A percentile compares a stretch with the other conserved stretches of the same genome.
Conservation (phyloP, 2,797 vertebrate species). For the Bufotes viridis region DNA sequence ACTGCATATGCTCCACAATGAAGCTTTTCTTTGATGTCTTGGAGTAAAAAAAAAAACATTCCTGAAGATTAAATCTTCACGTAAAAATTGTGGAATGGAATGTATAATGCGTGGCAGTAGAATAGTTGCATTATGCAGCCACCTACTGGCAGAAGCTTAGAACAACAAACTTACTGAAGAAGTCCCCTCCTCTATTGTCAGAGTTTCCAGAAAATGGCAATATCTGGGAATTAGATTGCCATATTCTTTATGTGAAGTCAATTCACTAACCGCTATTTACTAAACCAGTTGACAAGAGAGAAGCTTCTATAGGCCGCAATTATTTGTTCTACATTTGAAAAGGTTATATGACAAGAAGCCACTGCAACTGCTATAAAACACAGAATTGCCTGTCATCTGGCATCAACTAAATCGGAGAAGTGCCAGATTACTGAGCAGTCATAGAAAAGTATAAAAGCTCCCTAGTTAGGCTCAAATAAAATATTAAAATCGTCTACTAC, state of each 20-base stretch:
- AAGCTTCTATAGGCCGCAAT: neutral
- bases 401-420: neutral
- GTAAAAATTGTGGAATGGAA: neutral
- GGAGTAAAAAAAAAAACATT: conserved; percentile 1
- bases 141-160: conserved; percentile 45
- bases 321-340: neutral
- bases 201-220: neutral
- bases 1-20: neutral
- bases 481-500: neutral
- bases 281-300: neutral
- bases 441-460: neutral
- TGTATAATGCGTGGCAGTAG: neutral
- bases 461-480: neutral
- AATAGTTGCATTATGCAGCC: conserved; percentile 53
- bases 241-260: neutral
- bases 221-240: neutral
- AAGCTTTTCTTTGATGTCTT: conserved; percentile 17
- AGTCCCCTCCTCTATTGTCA: neutral
- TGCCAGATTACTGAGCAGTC: neutral
- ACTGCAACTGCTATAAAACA: neutral
- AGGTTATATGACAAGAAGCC: neutral
- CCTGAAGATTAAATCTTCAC: conserved; percentile 15
- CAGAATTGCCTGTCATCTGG: neutral
- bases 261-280: neutral
- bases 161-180: conserved; percentile 20